These are phyloP conservation scores for Brachionus sp. DNA, from an alignment of 1,140 invertebrate species.

Conservation along the genomic window DNA sequence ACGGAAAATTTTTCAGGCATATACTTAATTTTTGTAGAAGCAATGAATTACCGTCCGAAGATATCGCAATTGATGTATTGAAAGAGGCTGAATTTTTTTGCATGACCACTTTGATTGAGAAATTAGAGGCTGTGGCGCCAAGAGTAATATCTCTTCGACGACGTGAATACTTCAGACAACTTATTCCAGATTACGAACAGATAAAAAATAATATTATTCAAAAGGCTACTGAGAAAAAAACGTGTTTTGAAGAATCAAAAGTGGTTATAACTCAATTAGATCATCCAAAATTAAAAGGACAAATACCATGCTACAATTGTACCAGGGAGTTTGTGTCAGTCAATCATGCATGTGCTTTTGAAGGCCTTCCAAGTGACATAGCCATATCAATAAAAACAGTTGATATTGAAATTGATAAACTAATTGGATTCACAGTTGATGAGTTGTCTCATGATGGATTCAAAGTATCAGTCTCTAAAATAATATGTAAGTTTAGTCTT, in stretches of 20 bases:
- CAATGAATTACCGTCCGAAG: constrained; percentile 41
- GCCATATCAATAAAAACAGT: constrained; percentile 27
- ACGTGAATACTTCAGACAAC: constrained; percentile 10
- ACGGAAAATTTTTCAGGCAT: constrained; percentile 42
- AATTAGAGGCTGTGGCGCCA: constrained; percentile 16
- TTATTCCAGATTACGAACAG: constrained; percentile 45
- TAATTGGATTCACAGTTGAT: constrained; percentile 41
- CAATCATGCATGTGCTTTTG: constrained; percentile 46
- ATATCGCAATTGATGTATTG: constrained; percentile 15
- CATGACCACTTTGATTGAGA: constrained; percentile 11
- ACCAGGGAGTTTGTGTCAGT: constrained; percentile 44
- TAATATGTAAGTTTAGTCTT: constrained; percentile 45
- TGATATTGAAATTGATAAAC: constrained; percentile 45
- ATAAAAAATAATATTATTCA: constrained; percentile 44
- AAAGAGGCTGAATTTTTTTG: constrained; percentile 45
- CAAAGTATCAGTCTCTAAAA: background rate
- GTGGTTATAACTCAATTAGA: constrained; percentile 46
- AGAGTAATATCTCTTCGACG: constrained; percentile 40
- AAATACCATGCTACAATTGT: constrained; percentile 46
- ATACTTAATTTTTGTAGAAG: constrained; percentile 44
- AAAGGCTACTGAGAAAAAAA: constrained; percentile 22
- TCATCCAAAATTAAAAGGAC: constrained; percentile 39
- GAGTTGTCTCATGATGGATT: constrained; percentile 42
- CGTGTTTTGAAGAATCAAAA: constrained; percentile 33
- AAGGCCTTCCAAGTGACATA: constrained; percentile 28